Percentiles rank a stretch among this genome's conserved stretches.
These are phyloP conservation scores for Rhinolophus sinicus DNA, from an alignment of 2,113 vertebrate genomes.

Conservation along the genomic window DNA sequence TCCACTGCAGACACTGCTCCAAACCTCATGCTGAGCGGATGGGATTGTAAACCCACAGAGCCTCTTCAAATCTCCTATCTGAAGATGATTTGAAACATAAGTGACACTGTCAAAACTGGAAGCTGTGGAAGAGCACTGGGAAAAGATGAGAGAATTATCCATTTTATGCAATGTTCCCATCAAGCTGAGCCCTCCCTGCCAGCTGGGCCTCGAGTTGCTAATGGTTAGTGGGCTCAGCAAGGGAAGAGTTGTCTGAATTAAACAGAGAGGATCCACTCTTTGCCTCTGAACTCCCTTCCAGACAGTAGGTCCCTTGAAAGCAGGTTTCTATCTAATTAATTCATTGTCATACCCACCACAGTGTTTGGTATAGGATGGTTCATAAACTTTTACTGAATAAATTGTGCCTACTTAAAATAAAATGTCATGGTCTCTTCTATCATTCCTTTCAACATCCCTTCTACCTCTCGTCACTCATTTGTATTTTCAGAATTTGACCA, in stretches of 20 bases:
- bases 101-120: conserved; percentile 35
- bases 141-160: conserved; percentile 36
- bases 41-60: background rate
- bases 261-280: background rate
- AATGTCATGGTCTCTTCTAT: background rate
- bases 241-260: background rate
- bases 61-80: conserved; percentile 28
- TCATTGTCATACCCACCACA: background rate
- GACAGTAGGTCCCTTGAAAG: background rate
- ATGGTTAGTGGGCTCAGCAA: background rate
- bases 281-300: background rate
- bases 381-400: conserved; percentile 13
- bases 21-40: background rate
- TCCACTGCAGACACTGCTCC: background rate
- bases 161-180: conserved; percentile 20
- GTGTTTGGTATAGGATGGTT: background rate
- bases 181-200: background rate
- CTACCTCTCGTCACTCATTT: conserved; percentile 37
- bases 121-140: conserved; percentile 18
- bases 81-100: conserved; percentile 64
- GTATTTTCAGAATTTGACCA: conserved; percentile 3
- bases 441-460: background rate
- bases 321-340: background rate
- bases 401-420: conserved; percentile 5
- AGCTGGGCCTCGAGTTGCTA: background rate